phyloP scores from a whole-genome alignment of 2,888 invertebrate genomes.

The Trichopria drosophilae region DNA sequence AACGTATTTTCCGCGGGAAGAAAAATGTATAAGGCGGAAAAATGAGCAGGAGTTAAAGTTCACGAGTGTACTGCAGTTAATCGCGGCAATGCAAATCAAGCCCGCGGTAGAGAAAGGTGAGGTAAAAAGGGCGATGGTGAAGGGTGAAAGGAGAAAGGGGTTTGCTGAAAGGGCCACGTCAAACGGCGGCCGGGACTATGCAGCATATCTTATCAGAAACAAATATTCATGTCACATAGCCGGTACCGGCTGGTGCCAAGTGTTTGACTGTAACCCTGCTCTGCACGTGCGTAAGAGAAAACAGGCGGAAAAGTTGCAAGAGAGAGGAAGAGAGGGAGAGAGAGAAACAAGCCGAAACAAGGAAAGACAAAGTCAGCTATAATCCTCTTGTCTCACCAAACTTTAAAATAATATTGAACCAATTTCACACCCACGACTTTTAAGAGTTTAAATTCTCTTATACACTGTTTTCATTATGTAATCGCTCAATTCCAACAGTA shows the following conservation, averaged over 20 bases:
- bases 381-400: slow-evolving; percentile 46
- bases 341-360: slow-evolving; percentile 6
- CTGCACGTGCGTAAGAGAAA: slow-evolving; percentile 52
- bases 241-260: slow-evolving; percentile 58
- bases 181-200: slow-evolving; percentile 48
- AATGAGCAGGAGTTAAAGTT: too few relatives aligned
- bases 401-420: slow-evolving; percentile 54
- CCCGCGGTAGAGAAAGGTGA: slow-evolving; percentile 13
- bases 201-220: slow-evolving; percentile 59
- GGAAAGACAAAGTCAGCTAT: slow-evolving; percentile 38
- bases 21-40: too few relatives aligned
- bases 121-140: slow-evolving; percentile 10
- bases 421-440: slow-evolving; percentile 34
- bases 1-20: too few relatives aligned
- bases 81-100: slow-evolving; percentile 45
- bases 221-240: slow-evolving; percentile 59
- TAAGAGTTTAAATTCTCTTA: too few relatives aligned
- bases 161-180: slow-evolving; percentile 38
- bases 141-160: neutral
- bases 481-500: neutral
- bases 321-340: slow-evolving; percentile 5
- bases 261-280: slow-evolving; percentile 57
- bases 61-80: slow-evolving; percentile 42
- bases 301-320: slow-evolving; percentile 1
- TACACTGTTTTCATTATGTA: neutral